Evolutionary conservation across 2,113 vertebrate species (phyloP).

Genomic region (Marmota monax): DNA sequence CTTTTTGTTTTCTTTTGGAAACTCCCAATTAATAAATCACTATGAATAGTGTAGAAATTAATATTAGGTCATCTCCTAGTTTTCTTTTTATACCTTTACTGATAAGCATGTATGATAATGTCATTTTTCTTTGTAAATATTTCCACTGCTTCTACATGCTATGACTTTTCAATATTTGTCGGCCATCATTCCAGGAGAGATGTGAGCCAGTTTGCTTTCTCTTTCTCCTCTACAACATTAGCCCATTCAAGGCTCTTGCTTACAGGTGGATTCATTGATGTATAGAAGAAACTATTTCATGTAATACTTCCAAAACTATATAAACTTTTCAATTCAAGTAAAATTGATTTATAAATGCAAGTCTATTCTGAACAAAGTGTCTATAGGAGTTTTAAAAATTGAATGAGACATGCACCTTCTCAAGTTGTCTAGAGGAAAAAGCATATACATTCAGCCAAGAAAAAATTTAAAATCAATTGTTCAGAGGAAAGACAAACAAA

Average conservation of each 20-base stretch:
- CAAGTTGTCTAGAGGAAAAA: slow-evolving; percentile 32
- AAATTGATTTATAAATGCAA: slow-evolving; percentile 27
- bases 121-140: slow-evolving; percentile 11
- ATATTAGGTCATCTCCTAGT: not conserved
- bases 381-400: not conserved
- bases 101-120: not conserved
- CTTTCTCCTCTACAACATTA: not conserved
- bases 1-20: slow-evolving; percentile 46
- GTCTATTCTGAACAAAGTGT: not conserved
- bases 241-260: not conserved
- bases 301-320: slow-evolving; percentile 20
- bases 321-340: not conserved
- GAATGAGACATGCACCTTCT: not conserved
- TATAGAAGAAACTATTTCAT: not conserved
- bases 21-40: slow-evolving; percentile 13
- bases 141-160: not conserved
- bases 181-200: not conserved
- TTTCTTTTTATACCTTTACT: slow-evolving; percentile 3
- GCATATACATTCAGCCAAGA: not conserved
- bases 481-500: not conserved
- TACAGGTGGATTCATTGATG: not conserved
- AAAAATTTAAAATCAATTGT: not conserved
- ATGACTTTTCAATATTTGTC: not conserved
- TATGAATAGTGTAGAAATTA: not conserved
- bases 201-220: not conserved